Conservation (phyloP, 2,888 invertebrate genomes). For the Encarsia formosa region DNA sequence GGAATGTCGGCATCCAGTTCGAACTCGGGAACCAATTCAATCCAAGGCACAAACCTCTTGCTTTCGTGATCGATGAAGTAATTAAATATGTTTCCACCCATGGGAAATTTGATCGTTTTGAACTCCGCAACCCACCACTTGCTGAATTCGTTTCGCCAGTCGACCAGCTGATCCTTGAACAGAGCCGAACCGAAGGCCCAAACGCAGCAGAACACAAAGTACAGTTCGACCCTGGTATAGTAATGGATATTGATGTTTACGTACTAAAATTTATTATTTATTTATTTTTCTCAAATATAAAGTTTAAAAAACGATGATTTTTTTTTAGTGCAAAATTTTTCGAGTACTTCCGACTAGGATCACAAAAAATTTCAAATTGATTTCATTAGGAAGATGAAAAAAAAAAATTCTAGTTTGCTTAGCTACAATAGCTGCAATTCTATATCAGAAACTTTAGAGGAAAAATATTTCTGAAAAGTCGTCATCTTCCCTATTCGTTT, state of each 20-base stretch:
- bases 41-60: constrained; percentile 84
- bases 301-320: too few species aligned
- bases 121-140: constrained; percentile 95
- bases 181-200: constrained; percentile 94
- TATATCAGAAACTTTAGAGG: too few species aligned
- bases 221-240: constrained; percentile 70
- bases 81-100: constrained; percentile 78
- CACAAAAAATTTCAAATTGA: too few species aligned
- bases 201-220: constrained; percentile 84
- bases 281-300: too few species aligned
- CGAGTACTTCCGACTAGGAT: too few species aligned
- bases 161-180: constrained; percentile 86
- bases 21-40: constrained; percentile 72
- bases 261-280: neutral
- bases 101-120: constrained; percentile 84
- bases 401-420: too few species aligned
- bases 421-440: too few species aligned
- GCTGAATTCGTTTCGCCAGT: constrained; percentile 90
- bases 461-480: too few species aligned
- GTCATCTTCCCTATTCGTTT: too few species aligned
- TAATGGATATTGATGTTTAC: too few species aligned
- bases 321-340: too few species aligned
- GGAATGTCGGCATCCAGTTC: constrained; percentile 84
- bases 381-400: too few species aligned
- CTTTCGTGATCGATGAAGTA: constrained; percentile 84